Evolutionary conservation across 2,113 vertebrate genomes (phyloP).

Genomic region (Xenus cinereus): DNA sequence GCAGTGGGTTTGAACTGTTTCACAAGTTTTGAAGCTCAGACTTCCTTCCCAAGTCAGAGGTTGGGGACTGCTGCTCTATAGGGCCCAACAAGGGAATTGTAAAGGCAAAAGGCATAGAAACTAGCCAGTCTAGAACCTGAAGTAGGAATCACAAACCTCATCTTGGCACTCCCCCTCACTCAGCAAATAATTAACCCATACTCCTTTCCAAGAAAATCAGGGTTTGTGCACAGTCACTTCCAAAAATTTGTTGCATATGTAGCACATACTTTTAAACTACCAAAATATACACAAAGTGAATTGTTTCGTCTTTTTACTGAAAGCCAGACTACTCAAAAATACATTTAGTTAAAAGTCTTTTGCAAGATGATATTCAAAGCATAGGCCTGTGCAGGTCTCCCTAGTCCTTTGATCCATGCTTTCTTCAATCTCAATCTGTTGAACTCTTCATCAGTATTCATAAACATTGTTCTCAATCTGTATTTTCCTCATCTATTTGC

Average conservation of each 20-base stretch:
- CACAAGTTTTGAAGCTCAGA: not conserved
- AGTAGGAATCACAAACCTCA: not conserved
- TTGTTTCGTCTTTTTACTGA: not conserved
- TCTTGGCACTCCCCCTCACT: not conserved
- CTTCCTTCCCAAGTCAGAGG: not conserved
- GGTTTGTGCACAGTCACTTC: not conserved
- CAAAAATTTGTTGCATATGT: not conserved
- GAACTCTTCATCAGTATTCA: constrained; percentile 28
- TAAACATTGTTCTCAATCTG: not conserved
- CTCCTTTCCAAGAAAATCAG: not conserved
- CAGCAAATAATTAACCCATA: not conserved
- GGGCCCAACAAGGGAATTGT: rapidly evolving
- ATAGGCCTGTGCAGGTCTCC: not conserved
- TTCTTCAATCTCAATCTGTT: constrained; percentile 10
- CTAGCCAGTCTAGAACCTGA: not conserved
- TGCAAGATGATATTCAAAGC: not conserved
- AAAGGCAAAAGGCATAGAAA: not conserved
- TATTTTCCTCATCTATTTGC: not conserved
- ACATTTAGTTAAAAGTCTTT: not conserved
- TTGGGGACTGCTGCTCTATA: not conserved
- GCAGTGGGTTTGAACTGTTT: not conserved
- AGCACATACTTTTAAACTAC: not conserved
- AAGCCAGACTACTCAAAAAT: not conserved
- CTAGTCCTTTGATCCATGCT: not conserved
- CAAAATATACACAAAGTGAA: not conserved